Evolutionary conservation across 1,140 invertebrate species (phyloP).

Genomic region (Ceratina japonica): DNA sequence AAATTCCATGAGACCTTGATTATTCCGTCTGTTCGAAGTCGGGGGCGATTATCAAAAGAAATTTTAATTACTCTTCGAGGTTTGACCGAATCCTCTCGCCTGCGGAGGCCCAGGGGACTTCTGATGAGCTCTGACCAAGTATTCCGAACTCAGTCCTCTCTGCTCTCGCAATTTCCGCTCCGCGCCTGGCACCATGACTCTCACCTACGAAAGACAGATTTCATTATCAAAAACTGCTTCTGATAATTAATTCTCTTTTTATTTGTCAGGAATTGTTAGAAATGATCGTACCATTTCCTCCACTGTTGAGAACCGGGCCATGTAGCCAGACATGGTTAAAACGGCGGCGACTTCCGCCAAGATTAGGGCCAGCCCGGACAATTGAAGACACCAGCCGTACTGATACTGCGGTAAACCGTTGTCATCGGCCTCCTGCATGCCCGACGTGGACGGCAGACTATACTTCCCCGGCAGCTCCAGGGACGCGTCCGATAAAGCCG

Average conservation of each 20-base stretch:
- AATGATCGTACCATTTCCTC: constrained; percentile 82
- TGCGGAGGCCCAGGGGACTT: constrained; percentile 75
- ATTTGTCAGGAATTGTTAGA: too few relatives aligned
- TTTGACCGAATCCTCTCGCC: constrained; percentile 69
- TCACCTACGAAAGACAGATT: constrained; percentile 71
- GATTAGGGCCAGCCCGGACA: constrained; percentile 84
- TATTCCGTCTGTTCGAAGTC: not conserved
- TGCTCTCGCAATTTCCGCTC: constrained; percentile 82
- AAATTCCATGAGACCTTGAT: constrained; percentile 28
- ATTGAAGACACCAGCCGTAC: constrained; percentile 87
- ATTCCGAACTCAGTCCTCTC: constrained; percentile 76
- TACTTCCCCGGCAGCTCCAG: constrained; percentile 78
- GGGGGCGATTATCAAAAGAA: not conserved
- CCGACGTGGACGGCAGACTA: constrained; percentile 72
- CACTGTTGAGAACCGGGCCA: constrained; percentile 82
- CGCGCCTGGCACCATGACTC: constrained; percentile 83
- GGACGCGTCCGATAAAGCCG: constrained; percentile 82
- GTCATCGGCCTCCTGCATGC: constrained; percentile 71
- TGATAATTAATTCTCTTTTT: too few relatives aligned
- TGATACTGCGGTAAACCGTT: constrained; percentile 80
- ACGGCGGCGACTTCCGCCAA: constrained; percentile 84
- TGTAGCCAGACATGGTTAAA: constrained; percentile 83
- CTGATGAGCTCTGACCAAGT: constrained; percentile 76
- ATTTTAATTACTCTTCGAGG: constrained; percentile 69
- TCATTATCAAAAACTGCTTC: too few relatives aligned